These are phyloP conservation scores for Gasteruption jaculator DNA, from an alignment of 2,888 invertebrate species.

Conservation along the genomic window DNA sequence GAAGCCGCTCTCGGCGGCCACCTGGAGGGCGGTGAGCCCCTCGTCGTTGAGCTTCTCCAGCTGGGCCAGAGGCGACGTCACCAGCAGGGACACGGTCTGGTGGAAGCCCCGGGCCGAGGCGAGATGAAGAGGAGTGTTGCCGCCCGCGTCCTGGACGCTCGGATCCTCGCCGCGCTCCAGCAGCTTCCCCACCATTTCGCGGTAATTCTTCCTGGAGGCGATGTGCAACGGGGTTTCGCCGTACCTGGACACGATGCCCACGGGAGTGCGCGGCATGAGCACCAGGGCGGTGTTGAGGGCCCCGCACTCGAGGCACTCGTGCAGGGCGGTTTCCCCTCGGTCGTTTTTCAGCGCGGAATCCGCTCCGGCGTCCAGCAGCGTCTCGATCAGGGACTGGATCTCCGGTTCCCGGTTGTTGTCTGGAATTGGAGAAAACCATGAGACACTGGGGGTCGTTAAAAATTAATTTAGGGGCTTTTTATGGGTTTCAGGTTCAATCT, in stretches of 20 bases:
- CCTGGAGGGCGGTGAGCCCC: conserved; percentile 44
- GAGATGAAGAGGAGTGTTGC: conserved; percentile 48
- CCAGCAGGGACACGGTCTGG: conserved; percentile 41
- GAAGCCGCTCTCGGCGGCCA: conserved; percentile 49
- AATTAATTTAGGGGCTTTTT: too few relatives aligned
- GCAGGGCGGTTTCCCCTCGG: conserved; percentile 47
- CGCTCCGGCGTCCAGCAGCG: conserved; percentile 43
- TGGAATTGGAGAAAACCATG: conserved; percentile 20
- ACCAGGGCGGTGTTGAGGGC: conserved; percentile 34
- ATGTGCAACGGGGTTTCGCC: conserved; percentile 47
- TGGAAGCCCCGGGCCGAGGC: conserved; percentile 48
- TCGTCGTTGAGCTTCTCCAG: conserved; percentile 43
- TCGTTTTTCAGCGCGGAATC: conserved; percentile 45
- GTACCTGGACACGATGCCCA: conserved; percentile 38
- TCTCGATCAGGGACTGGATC: conserved; percentile 35
- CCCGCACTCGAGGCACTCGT: conserved; percentile 39
- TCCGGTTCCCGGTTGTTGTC: conserved; percentile 33
- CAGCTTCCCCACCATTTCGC: conserved; percentile 35
- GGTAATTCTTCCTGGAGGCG: conserved; percentile 42
- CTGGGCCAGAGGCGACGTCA: conserved; percentile 40
- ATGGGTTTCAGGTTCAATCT: too few relatives aligned
- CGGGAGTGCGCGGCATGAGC: conserved; percentile 31
- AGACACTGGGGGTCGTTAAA: too few relatives aligned
- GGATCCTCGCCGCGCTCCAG: conserved; percentile 40
- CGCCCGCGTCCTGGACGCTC: conserved; percentile 41